phyloP scores from a whole-genome alignment of 2,113 vertebrate species.

The Scolopax mira region DNA sequence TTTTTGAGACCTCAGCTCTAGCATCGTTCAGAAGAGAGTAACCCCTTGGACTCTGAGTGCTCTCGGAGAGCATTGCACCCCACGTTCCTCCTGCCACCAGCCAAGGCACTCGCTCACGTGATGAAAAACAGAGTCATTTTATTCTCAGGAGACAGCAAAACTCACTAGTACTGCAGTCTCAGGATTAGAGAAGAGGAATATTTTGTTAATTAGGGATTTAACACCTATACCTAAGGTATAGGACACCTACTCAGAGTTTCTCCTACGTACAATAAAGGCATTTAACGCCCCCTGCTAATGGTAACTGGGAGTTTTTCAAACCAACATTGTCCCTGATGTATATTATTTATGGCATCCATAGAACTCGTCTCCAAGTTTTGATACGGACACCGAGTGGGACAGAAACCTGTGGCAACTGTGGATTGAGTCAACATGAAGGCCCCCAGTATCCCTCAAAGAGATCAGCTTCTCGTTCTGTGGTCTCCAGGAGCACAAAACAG shows the following conservation, averaged over 20 bases:
- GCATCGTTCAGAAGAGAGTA: rapidly evolving
- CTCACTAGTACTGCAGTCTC: rapidly evolving
- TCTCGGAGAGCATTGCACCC: not conserved
- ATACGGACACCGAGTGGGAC: rapidly evolving
- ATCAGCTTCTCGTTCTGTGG: too few relatives aligned
- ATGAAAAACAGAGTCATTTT: rapidly evolving
- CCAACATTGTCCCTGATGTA: not conserved
- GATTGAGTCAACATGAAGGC: not conserved
- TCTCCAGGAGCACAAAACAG: not conserved
- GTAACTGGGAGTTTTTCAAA: rapidly evolving
- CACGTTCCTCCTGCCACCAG: not conserved
- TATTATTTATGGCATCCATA: not conserved
- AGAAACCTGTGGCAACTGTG: not conserved
- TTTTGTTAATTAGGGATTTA: too few relatives aligned
- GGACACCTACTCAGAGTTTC: not conserved
- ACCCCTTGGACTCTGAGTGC: not conserved
- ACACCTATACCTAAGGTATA: too few relatives aligned
- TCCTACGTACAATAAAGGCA: rapidly evolving
- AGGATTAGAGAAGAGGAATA: not conserved
- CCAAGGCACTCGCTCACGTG: rapidly evolving
- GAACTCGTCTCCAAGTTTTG: not conserved
- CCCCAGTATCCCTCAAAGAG: rapidly evolving
- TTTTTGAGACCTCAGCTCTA: not conserved
- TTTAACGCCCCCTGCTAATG: not conserved
- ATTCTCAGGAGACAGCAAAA: not conserved